Evolutionary conservation across 2,113 vertebrate genomes (phyloP), one percentile per base, ranked within the genome.

Genomic region (Xenopus borealis): DNA sequence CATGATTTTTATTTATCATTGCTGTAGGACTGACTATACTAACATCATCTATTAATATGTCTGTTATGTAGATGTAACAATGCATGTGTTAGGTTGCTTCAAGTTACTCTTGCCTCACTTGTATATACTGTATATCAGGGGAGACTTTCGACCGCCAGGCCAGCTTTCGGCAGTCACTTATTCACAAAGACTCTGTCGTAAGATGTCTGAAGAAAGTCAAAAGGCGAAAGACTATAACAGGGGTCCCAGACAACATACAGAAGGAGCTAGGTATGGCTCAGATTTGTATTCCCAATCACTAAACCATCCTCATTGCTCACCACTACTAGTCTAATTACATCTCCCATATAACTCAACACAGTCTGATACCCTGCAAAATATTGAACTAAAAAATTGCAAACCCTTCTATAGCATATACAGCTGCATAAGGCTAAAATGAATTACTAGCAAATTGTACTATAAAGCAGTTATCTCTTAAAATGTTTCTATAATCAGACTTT

Each of bases 191-290:
- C 89, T 97, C 94, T 87, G 91, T 98, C 90, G 93, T 95, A 94
- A 97, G 95, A 88, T 93, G 96, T 85, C 93, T 95, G 93, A 97
- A 96, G 94, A 98, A 98, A 94, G 94, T 97, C 94, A 98, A 93
- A 94, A 95, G 97, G 93, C 95, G 97, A 98, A 98, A 98, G 95
- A 99, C 97, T 91, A 98, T 99, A 91, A 94, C 97, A 94, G 97
- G 97, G 90, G 86, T 98, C 86, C 97, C 97, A 89, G 95, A 98
- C 94, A 94, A 89, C 95, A 84, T 98, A 90, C 93, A 95, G 88
- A 93, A 89, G 92, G 95, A 99, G 92, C 93, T 98, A 98, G 97
- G 97, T 99, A 99, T 92, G 95, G 93, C 92, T 93, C 82, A 88
- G 92, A 86, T 90, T 90, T 91, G 91, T 85, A 85, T 84, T 84